Evolutionary conservation across 2,888 invertebrate genomes (phyloP).

Genomic region (Eupeodes latifasciatus): DNA sequence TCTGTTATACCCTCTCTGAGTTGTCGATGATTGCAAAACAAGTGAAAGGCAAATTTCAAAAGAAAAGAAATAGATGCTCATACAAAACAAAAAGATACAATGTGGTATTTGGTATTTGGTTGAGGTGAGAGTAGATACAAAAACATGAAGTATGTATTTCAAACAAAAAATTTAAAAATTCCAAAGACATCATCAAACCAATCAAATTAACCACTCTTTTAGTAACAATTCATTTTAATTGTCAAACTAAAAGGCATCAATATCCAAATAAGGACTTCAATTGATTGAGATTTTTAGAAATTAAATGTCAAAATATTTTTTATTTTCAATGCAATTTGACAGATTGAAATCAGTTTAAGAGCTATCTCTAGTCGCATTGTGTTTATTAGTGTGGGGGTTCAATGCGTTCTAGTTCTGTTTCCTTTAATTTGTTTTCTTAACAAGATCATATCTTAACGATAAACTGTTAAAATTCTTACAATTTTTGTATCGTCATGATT

Average conservation of each 20-base stretch:
- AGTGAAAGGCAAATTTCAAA: slow-evolving; percentile 73
- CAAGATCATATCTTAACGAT: too few relatives aligned
- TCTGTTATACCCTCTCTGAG: neutral
- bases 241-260: too few relatives aligned
- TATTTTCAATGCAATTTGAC: too few relatives aligned
- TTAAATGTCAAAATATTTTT: too few relatives aligned
- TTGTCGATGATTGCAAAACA: slow-evolving; percentile 71
- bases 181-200: slow-evolving; percentile 50
- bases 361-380: too few relatives aligned
- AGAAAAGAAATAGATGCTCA: slow-evolving; percentile 42
- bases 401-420: too few relatives aligned
- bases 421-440: too few relatives aligned
- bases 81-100: slow-evolving; percentile 16
- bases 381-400: too few relatives aligned
- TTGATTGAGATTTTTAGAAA: too few relatives aligned
- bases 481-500: too few relatives aligned
- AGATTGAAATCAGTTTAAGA: too few relatives aligned
- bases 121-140: slow-evolving; percentile 1
- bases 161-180: neutral
- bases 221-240: neutral
- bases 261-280: neutral
- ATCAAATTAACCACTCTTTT: slow-evolving; percentile 46
- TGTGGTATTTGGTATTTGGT: neutral
- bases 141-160: neutral
- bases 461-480: too few relatives aligned